Percentiles rank a stretch among this genome's conserved stretches.
These are phyloP conservation scores for Cryptotis parvus DNA, from an alignment of 2,113 vertebrate genomes.

Conservation along the genomic window DNA sequence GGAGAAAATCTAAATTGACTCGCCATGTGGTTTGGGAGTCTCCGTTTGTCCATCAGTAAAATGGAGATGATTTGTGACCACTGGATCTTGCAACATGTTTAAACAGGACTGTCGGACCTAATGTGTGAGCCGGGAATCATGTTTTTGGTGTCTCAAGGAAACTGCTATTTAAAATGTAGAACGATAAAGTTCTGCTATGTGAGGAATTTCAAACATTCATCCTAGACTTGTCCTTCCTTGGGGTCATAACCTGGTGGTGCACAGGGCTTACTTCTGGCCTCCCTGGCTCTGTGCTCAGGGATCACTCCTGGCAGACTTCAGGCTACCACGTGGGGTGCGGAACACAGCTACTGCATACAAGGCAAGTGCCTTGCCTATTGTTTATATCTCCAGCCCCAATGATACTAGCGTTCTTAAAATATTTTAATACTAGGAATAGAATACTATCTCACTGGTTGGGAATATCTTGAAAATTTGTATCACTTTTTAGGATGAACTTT, in stretches of 20 bases:
- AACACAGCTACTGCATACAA: too few relatives aligned
- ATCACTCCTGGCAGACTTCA: too few relatives aligned
- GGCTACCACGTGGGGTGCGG: too few relatives aligned
- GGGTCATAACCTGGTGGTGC: too few relatives aligned
- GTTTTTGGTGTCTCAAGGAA: not conserved
- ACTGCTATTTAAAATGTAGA: not conserved
- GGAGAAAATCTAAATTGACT: not conserved
- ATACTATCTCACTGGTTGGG: not conserved
- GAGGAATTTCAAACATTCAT: not conserved
- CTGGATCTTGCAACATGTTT: not conserved
- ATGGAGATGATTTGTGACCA: accelerated
- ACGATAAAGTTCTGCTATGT: not conserved
- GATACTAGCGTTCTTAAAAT: not conserved
- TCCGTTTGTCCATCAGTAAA: not conserved
- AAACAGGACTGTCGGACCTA: not conserved
- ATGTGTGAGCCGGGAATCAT: not conserved
- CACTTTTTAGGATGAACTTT: slow-evolving; percentile 28
- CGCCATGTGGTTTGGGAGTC: not conserved
- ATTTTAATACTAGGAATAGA: not conserved
- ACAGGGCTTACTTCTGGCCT: too few relatives aligned
- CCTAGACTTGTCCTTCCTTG: too few relatives aligned
- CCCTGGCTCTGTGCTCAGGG: too few relatives aligned
- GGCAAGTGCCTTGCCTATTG: too few relatives aligned
- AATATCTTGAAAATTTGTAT: not conserved
- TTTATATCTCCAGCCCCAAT: not conserved